Base-by-base conservation (phyloP, 2,113 vertebrate species). In the Oxyruncus cristatus region DNA sequence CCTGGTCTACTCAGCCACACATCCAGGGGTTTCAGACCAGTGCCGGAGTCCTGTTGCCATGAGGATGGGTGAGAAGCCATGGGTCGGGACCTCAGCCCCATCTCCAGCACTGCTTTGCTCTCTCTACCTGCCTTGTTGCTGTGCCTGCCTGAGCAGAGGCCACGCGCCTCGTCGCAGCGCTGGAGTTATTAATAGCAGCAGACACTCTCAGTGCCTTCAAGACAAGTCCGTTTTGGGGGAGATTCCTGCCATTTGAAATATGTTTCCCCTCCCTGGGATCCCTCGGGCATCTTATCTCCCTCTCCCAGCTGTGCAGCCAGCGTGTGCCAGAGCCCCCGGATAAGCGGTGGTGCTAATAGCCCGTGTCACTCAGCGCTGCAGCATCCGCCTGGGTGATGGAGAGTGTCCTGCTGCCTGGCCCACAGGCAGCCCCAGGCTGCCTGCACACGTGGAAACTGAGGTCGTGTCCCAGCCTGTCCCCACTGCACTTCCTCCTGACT, bases 141-240 rank as follows among this genome's bases (percentile, higher is more conserved):
- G 42, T 7, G 0, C 41, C n/a, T 71, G 61, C 46, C 70, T 2
- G 50, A 49, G 24, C 2, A 0, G 20, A 23, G 76, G 39, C 2
- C 72, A 53, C 2, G 6, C 0, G 0, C 61, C 61, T 56, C 6
- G 1, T 58, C 6, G 14, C 77, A 72, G 87, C 5, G 1, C 68
- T 12, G 9, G 28, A 44, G 42, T 74, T 95, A 95, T 85, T 92
- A 93, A 88, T 61, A 93, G 74, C 88, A 73, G 62, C 82, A 72
- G 72, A 79, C 6, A 14, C 16, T 46, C 44, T 44, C 0, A 0
- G 11, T 65, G 66, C 58, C 35, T 93, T 88, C 85, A 59, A 81
- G 42, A 44, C 27, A 67, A 79, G 90, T 28, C 62, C 2, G 0
- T 82, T 92, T 18, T 49, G 33, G 49, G 92, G 95, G 85, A 83